These are phyloP conservation scores for Chaetophractus vellerosus DNA, from an alignment of 2,797 vertebrate genomes.

Conservation along the genomic window DNA sequence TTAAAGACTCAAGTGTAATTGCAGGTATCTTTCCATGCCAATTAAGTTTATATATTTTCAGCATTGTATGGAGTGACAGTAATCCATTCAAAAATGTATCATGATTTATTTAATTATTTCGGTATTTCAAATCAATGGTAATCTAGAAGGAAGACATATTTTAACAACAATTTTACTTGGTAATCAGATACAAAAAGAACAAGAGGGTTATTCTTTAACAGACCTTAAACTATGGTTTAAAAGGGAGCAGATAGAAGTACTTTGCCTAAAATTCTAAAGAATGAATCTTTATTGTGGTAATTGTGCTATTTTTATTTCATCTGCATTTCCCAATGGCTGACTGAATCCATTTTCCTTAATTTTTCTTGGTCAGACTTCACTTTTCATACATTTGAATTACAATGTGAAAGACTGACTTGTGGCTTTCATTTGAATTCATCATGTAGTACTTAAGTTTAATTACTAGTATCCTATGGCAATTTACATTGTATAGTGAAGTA, in stretches of 20 bases:
- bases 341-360: background rate
- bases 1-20: constrained; percentile 2
- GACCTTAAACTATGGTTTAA: background rate
- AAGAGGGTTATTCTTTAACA: background rate
- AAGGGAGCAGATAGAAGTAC: background rate
- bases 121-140: constrained; percentile 64
- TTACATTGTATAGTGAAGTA: background rate
- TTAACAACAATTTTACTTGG: background rate
- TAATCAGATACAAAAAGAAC: constrained; percentile 41
- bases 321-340: background rate
- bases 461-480: background rate
- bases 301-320: constrained; percentile 6
- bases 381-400: constrained; percentile 24
- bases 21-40: background rate
- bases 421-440: constrained; percentile 49
- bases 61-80: background rate
- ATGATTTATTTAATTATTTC: constrained; percentile 40
- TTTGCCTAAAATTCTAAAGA: constrained; percentile 4
- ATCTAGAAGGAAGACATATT: background rate
- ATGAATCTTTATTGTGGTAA: background rate
- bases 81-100: background rate
- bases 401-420: background rate
- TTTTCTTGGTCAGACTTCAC: background rate
- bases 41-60: constrained; percentile 34
- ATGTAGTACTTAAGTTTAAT: background rate